A percentile compares a stretch with the other conserved stretches of the same genome.
These are phyloP conservation scores for Sternotherus odoratus DNA, from an alignment of 2,797 vertebrate species.

Conservation along the genomic window DNA sequence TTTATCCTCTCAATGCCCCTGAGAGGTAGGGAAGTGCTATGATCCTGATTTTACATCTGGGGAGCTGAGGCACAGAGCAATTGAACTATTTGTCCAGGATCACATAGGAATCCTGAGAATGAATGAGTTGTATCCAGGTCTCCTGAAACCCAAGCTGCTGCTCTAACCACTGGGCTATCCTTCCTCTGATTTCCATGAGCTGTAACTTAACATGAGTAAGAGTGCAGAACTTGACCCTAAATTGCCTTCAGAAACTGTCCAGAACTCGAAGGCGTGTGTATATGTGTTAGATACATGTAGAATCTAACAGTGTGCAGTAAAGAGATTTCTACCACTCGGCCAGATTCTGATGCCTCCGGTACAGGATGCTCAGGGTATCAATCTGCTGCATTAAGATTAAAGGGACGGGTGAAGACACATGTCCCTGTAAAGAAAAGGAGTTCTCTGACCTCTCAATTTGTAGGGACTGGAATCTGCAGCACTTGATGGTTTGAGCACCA, in stretches of 20 bases:
- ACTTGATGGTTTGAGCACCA: neutral
- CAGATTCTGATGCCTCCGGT: neutral
- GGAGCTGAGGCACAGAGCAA: neutral
- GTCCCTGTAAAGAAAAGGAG: neutral
- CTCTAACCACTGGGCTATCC: neutral
- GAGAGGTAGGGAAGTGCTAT: neutral
- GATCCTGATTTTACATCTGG: neutral
- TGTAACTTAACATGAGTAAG: neutral
- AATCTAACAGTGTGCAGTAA: neutral
- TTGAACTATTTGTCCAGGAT: neutral
- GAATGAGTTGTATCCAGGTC: neutral
- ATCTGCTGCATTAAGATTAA: neutral
- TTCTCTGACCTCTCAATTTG: neutral
- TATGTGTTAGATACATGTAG: too few species aligned
- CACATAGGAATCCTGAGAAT: neutral
- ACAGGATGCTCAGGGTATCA: too few species aligned
- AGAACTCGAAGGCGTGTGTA: neutral
- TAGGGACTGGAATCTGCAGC: neutral
- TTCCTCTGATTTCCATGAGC: neutral
- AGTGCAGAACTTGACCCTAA: neutral
- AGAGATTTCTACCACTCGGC: neutral
- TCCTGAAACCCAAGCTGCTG: neutral
- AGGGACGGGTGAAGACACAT: neutral
- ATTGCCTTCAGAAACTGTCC: neutral
- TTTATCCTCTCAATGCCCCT: neutral